Evolutionary conservation across 1,140 invertebrate genomes (phyloP).

Genomic region (Goniozus legneri): DNA sequence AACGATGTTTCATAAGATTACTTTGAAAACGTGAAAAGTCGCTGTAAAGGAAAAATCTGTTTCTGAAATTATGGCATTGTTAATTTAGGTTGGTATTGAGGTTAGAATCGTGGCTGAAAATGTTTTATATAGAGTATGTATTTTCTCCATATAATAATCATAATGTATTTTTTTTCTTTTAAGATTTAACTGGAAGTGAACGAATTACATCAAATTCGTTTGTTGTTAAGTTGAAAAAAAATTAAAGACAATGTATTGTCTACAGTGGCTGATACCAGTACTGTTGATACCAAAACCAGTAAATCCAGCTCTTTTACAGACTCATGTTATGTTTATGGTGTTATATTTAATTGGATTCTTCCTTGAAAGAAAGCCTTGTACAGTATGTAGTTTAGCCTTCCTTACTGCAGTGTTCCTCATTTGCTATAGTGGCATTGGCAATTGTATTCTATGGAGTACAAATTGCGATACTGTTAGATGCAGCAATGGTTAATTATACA

Average conservation of each 20-base stretch:
- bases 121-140: too few relatives aligned
- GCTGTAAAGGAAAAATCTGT: too few relatives aligned
- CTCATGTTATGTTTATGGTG: constrained; percentile 95
- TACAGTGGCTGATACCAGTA: constrained; percentile 97
- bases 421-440: constrained; percentile 93
- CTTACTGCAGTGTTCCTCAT: constrained; percentile 87
- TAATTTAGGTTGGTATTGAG: too few relatives aligned
- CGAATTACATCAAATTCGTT: too few relatives aligned
- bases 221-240: too few relatives aligned
- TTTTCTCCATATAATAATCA: too few relatives aligned
- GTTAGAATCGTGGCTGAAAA: too few relatives aligned
- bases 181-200: too few relatives aligned
- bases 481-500: constrained; percentile 59
- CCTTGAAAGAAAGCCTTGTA: constrained; percentile 92
- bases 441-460: constrained; percentile 87
- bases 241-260: constrained; percentile 82
- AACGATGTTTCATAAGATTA: too few relatives aligned
- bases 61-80: too few relatives aligned
- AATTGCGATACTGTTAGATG: constrained; percentile 74
- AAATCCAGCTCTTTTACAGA: constrained; percentile 90
- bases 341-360: constrained; percentile 92
- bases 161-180: too few relatives aligned
- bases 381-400: constrained; percentile 93
- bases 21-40: too few relatives aligned
- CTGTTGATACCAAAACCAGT: constrained; percentile 94